phyloP scores from a whole-genome alignment of 2,888 invertebrate genomes.

The Oegoconia quadripuncta region DNA sequence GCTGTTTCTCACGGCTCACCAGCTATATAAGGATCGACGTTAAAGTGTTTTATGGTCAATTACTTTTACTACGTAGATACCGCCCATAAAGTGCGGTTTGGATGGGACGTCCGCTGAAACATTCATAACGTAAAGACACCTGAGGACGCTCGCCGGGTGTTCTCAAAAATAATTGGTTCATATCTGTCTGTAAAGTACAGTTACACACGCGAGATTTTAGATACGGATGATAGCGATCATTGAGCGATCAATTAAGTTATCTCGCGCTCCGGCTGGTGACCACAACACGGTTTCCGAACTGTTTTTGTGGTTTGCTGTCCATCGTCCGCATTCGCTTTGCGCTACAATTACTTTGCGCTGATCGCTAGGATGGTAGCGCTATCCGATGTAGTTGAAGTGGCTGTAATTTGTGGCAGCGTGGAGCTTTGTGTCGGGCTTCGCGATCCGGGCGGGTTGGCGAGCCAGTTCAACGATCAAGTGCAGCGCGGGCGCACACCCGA shows the following conservation, averaged over 20 bases:
- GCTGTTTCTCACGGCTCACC: no score
- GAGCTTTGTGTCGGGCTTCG: slow-evolving; percentile 24
- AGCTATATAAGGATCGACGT: no score
- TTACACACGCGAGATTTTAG: slow-evolving; percentile 25
- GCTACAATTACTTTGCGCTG: slow-evolving; percentile 41
- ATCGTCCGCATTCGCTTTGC: slow-evolving; percentile 49
- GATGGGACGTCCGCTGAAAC: no score
- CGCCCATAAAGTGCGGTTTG: no score
- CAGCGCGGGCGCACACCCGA: slow-evolving; percentile 63
- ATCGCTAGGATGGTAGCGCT: slow-evolving; percentile 32
- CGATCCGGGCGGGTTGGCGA: slow-evolving; percentile 41
- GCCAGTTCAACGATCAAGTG: slow-evolving; percentile 72
- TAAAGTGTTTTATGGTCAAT: no score
- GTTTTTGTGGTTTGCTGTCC: slow-evolving; percentile 58
- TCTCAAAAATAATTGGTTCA: slow-evolving; percentile 38
- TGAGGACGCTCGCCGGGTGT: neutral
- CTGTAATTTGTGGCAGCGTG: slow-evolving; percentile 12
- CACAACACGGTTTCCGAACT: slow-evolving; percentile 57
- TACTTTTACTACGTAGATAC: no score
- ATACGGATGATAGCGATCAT: slow-evolving; percentile 33
- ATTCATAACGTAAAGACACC: no score
- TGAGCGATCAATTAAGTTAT: slow-evolving; percentile 57
- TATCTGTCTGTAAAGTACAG: slow-evolving; percentile 39
- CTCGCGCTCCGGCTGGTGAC: slow-evolving; percentile 39
- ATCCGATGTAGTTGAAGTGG: slow-evolving; percentile 39